These are phyloP conservation scores for Clarias platycephalus DNA, from an alignment of 2,797 vertebrate species.

Conservation along the genomic window DNA sequence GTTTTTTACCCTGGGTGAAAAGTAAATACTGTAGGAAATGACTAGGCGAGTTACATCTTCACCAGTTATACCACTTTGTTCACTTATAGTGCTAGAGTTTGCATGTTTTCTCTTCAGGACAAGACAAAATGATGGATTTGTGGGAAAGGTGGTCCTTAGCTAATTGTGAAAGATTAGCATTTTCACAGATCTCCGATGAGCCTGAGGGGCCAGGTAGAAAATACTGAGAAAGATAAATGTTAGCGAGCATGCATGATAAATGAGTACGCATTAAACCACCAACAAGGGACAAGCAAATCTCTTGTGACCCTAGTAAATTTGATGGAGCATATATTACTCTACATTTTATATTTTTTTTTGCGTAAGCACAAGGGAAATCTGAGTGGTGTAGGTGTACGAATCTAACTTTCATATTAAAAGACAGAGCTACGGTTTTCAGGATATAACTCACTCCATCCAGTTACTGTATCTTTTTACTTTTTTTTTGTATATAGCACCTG, in stretches of 20 bases:
- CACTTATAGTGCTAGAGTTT: not conserved
- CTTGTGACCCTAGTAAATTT: not conserved
- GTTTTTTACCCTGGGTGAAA: not conserved
- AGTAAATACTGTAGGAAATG: not conserved
- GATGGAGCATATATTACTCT: slow-evolving; percentile 1
- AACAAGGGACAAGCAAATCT: not conserved
- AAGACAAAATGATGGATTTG: not conserved
- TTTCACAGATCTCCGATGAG: not conserved
- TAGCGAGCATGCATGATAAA: not conserved
- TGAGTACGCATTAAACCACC: not conserved
- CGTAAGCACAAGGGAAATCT: slow-evolving; percentile 3
- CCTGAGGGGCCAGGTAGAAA: not conserved
- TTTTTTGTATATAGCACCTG: not conserved
- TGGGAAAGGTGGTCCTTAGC: not conserved
- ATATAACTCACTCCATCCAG: not conserved
- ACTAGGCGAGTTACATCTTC: slow-evolving; percentile 39
- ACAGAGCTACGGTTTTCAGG: not conserved
- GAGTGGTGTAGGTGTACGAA: not conserved
- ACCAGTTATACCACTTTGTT: not conserved
- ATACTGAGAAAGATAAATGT: not conserved
- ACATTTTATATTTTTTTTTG: not conserved
- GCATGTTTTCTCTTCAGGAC: not conserved
- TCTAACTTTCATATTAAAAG: slow-evolving; percentile 3
- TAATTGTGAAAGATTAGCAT: not conserved
- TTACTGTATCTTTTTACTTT: not conserved